Evolutionary conservation across 2,888 invertebrate species (phyloP).

Genomic region (Cantharis rustica): DNA sequence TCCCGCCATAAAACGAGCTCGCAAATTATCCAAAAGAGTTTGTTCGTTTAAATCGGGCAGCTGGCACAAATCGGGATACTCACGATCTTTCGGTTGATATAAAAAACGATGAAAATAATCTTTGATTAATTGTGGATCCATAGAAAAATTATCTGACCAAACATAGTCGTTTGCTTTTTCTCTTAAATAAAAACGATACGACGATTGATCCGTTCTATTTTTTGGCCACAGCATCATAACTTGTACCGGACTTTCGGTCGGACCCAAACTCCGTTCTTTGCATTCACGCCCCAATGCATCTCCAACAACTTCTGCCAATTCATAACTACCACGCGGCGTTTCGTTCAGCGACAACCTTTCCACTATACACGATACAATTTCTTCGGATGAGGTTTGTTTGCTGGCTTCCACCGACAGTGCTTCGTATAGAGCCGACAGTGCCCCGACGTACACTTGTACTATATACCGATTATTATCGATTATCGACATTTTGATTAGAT

Average conservation of each 20-base stretch:
- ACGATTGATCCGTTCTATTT: constrained; percentile 60
- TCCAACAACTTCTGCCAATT: constrained; percentile 86
- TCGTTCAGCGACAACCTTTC: constrained; percentile 69
- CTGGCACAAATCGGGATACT: constrained; percentile 95
- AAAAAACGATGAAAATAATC: constrained; percentile 91
- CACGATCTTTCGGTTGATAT: constrained; percentile 89
- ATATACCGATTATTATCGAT: constrained; percentile 71
- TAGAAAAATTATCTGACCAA: constrained; percentile 86
- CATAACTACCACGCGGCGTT: constrained; percentile 67
- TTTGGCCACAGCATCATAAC: constrained; percentile 84
- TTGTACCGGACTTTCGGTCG: constrained; percentile 80
- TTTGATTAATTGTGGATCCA: constrained; percentile 90
- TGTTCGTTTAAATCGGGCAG: constrained; percentile 94
- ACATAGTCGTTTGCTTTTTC: constrained; percentile 84
- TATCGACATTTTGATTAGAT: constrained; percentile 60
- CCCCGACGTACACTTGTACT: constrained; percentile 88
- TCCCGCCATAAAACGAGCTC: constrained; percentile 85
- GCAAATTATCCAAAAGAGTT: constrained; percentile 87
- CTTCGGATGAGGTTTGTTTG: constrained; percentile 89
- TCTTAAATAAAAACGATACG: constrained; percentile 81
- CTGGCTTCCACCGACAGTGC: constrained; percentile 89
- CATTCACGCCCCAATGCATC: constrained; percentile 87
- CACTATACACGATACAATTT: constrained; percentile 88
- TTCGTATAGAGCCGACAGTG: constrained; percentile 85
- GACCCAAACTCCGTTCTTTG: constrained; percentile 86